Evolutionary conservation across 2,888 invertebrate genomes (phyloP).

Genomic region (Isotomurus palustris): DNA sequence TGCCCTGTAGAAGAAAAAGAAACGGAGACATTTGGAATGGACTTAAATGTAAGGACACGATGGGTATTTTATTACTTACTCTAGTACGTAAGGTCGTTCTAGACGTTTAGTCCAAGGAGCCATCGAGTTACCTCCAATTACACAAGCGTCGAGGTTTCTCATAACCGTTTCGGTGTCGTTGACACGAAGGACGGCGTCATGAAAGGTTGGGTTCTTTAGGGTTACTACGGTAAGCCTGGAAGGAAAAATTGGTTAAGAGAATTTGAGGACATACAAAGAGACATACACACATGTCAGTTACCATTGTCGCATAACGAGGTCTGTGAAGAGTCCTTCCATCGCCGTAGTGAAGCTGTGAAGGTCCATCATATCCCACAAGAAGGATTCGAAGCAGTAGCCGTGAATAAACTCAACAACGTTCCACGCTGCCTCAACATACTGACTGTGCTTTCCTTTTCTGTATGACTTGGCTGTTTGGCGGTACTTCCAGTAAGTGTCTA

Average conservation of each 20-base stretch:
- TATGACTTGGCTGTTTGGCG: constrained; percentile 14
- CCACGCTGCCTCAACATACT: constrained; percentile 38
- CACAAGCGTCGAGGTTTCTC: constrained; percentile 38
- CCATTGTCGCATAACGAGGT: constrained; percentile 19
- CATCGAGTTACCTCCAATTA: constrained; percentile 3
- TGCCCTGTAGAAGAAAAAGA: too few relatives aligned
- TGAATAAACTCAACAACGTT: constrained; percentile 35
- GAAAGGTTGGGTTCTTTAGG: constrained; percentile 5
- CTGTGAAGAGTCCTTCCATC: constrained; percentile 22
- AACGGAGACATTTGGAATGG: too few relatives aligned
- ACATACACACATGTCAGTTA: constrained; percentile 5
- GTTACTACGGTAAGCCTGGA: not conserved
- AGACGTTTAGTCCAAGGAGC: constrained; percentile 21
- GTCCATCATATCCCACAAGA: constrained; percentile 14
- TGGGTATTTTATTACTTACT: not conserved
- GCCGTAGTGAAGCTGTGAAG: constrained; percentile 20
- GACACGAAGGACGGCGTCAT: constrained; percentile 31
- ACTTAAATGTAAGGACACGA: not conserved
- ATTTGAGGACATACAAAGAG: too few relatives aligned
- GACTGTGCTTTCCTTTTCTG: constrained; percentile 31
- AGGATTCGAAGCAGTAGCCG: constrained; percentile 29
- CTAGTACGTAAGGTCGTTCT: constrained; percentile 19
- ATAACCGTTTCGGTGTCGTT: constrained; percentile 28
- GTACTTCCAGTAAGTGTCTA: constrained; percentile 6
- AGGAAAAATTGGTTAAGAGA: not conserved